These are phyloP conservation scores for Myotis myotis DNA, from an alignment of 2,797 vertebrate genomes.

Conservation along the genomic window DNA sequence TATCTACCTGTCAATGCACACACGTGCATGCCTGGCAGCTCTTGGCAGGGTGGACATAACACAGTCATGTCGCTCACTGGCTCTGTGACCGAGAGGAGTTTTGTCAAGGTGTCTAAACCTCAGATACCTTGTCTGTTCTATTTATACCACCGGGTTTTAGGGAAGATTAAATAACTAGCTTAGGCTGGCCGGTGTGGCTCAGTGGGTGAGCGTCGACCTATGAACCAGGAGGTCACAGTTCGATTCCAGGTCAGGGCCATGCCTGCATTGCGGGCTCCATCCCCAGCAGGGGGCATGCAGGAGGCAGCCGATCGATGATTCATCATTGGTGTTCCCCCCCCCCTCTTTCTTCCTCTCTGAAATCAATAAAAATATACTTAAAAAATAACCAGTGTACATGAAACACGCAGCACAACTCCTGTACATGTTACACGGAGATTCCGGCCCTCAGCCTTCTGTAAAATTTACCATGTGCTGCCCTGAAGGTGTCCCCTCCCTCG, in stretches of 20 bases:
- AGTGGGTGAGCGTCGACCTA: too few species aligned
- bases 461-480: not conserved
- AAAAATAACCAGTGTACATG: not conserved
- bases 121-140: not conserved
- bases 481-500: not conserved
- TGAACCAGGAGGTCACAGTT: too few species aligned
- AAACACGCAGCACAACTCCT: not conserved
- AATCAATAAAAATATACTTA: not conserved
- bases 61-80: not conserved
- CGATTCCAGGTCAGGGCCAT: too few species aligned
- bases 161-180: not conserved
- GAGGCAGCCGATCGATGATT: too few species aligned
- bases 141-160: not conserved
- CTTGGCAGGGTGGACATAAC: too few species aligned
- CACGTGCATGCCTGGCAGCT: not conserved
- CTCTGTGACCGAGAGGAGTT: not conserved
- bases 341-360: too few species aligned
- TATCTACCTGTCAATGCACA: not conserved
- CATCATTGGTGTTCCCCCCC: too few species aligned
- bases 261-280: too few species aligned
- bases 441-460: not conserved
- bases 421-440: too few species aligned
- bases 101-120: not conserved
- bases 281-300: too few species aligned
- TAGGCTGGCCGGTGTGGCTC: too few species aligned